A percentile compares a stretch with the other conserved stretches of the same genome.
Evolutionary conservation across 2,113 vertebrate species (phyloP).

Genomic region (Lepisosteus osseus): DNA sequence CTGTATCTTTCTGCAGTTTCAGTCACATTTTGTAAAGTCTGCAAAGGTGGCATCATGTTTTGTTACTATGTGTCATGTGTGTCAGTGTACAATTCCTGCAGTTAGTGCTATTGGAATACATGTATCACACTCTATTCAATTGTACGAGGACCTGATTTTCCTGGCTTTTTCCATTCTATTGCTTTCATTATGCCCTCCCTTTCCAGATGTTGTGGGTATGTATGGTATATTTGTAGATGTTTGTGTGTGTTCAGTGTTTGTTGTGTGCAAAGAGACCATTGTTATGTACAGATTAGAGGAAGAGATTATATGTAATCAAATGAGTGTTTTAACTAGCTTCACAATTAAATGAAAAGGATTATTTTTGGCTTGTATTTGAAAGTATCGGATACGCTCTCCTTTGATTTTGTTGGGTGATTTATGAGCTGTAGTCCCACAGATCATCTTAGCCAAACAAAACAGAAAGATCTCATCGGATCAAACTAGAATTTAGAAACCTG

Average conservation of each 20-base stretch:
- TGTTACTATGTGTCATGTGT: background rate
- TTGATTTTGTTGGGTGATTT: conserved; percentile 41
- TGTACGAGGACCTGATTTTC: conserved; percentile 59
- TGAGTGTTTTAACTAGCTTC: conserved; percentile 21
- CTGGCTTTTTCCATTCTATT: conserved; percentile 73
- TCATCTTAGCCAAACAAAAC: too few relatives aligned
- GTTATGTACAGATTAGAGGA: conserved; percentile 25
- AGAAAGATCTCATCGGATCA: too few relatives aligned
- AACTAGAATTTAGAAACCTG: too few relatives aligned
- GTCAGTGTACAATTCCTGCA: conserved; percentile 14
- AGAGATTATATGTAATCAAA: conserved; percentile 50
- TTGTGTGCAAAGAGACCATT: conserved; percentile 36
- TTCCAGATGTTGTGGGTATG: conserved; percentile 86
- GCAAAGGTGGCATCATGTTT: background rate
- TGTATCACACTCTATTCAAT: conserved; percentile 15
- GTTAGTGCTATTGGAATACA: conserved; percentile 34
- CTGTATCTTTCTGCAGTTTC: background rate
- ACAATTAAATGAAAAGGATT: conserved; percentile 14
- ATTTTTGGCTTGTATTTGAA: conserved; percentile 35
- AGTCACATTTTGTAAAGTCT: background rate
- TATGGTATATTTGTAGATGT: conserved; percentile 52
- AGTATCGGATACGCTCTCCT: conserved; percentile 30
- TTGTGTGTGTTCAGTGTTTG: conserved; percentile 51
- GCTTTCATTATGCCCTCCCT: conserved; percentile 66
- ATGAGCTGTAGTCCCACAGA: conserved; percentile 15